Evolutionary conservation across 1,140 invertebrate species (phyloP).

Genomic region (Zophobas atratus): DNA sequence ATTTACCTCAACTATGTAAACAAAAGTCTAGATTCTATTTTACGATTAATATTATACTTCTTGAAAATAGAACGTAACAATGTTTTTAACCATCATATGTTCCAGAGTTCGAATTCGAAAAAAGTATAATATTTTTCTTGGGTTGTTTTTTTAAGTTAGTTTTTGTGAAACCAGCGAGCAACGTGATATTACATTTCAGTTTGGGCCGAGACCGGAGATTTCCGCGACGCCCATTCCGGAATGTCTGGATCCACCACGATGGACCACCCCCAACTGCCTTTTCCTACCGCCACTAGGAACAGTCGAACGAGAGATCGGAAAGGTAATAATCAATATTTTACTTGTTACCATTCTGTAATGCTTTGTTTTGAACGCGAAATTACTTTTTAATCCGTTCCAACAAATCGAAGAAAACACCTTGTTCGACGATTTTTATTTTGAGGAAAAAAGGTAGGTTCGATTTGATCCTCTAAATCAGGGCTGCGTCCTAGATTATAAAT

Average conservation of each 20-base stretch:
- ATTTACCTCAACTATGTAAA: not conserved
- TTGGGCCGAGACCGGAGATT: conserved; percentile 88
- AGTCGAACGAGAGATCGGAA: conserved; percentile 78
- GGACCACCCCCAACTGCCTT: conserved; percentile 76
- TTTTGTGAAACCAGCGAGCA: conserved; percentile 56
- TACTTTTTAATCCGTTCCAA: not conserved
- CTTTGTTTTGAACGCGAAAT: not conserved
- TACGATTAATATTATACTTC: not conserved
- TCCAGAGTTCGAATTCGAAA: too few relatives aligned
- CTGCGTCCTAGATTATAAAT: conserved; percentile 16
- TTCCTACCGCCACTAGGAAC: conserved; percentile 73
- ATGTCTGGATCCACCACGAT: conserved; percentile 76
- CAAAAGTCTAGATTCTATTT: not conserved
- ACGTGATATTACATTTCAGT: conserved; percentile 78
- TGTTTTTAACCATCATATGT: not conserved
- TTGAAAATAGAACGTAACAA: not conserved
- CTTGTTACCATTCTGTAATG: not conserved
- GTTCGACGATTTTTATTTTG: too few relatives aligned
- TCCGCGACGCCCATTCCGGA: conserved; percentile 82
- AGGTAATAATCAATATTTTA: conserved; percentile 68
- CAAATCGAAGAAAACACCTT: too few relatives aligned
- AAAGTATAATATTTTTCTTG: conserved; percentile 13
- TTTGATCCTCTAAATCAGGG: too few relatives aligned
- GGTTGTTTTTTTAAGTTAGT: conserved; percentile 13
- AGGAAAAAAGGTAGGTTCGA: too few relatives aligned